Evolutionary conservation across 1,140 invertebrate genomes (phyloP), one percentile per base, ranked within the genome.

Genomic region (Leptopilina boulardi): DNA sequence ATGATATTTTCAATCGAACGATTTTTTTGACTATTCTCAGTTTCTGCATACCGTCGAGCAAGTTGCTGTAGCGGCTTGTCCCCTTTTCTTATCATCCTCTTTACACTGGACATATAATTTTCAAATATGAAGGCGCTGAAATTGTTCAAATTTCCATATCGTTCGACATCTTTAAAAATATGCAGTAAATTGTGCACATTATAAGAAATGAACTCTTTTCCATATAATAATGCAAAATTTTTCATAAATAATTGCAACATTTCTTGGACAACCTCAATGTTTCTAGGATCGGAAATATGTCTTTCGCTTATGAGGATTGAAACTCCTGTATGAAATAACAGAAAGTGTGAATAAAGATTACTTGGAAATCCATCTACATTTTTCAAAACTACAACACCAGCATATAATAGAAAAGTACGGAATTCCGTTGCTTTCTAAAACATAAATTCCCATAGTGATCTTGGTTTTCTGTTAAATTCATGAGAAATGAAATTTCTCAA

Each of bases 371-470:
- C 26, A 3, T 30, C 2, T 5, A 30, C 13, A 66, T 44, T 47
- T 34, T 71, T 41, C 13, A 19, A 74, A 66, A 59, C 26, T 3
- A 87, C 34, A 42, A 82, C 80, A 30, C 84, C 82, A 15, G 77
- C 47, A 77, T 87, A 87, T 71, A 85, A 75, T 5, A 86, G 15
- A 74, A 85, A 86, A n/a, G 77, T 70, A 13, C 83, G 71, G 26
- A 84, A 83, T 83, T 88, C 86, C 26, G 86, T 82, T 15, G 85
- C 86, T 80, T 88, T 87, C 81, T 81, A 88, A 41, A 70, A 38
- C 18, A 76, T 54, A 44, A 82, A 19, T 59, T 78, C 70, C 26
- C 77, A 71, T 56, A 88, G 73, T 44, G 19, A 13, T 77, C 84
- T 66, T 38, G 84, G 83, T 80, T 77, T 83, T 75, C 85, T 80